Evolutionary conservation across 2,797 vertebrate species (phyloP).

Genomic region (Pipistrellus pipistrellus): DNA sequence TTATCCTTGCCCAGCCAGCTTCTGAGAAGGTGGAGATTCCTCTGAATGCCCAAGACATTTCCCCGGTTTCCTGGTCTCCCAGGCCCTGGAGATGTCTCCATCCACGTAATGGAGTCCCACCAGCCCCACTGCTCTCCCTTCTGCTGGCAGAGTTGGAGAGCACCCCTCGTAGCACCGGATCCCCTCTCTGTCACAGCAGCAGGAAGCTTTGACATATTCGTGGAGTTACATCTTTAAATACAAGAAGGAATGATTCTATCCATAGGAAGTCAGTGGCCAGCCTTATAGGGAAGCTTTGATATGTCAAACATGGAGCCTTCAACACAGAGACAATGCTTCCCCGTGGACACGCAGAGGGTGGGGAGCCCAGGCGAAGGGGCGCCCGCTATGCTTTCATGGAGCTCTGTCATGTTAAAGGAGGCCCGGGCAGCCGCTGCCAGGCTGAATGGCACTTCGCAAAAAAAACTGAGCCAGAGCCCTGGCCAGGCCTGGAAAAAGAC

Average conservation of each 20-base stretch:
- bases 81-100: not conserved
- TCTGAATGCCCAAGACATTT: not conserved
- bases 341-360: not conserved
- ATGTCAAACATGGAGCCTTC: slow-evolving; percentile 46
- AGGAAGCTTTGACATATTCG: slow-evolving; percentile 55
- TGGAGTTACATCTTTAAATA: slow-evolving; percentile 83
- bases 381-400: not conserved
- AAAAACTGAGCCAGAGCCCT: slow-evolving; percentile 10
- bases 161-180: not conserved
- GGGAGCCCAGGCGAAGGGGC: not conserved
- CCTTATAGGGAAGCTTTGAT: slow-evolving; percentile 30
- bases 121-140: not conserved
- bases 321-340: not conserved
- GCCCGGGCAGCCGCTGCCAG: slow-evolving; percentile 9
- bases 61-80: not conserved
- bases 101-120: not conserved
- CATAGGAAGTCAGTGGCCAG: slow-evolving; percentile 53
- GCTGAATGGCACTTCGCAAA: slow-evolving; percentile 51
- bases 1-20: not conserved
- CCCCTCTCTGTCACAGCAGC: slow-evolving; percentile 1
- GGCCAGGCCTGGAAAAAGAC: slow-evolving; percentile 73
- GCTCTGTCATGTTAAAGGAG: slow-evolving; percentile 48
- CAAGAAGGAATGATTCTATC: slow-evolving; percentile 66
- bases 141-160: not conserved
- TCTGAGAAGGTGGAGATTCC: not conserved